These are phyloP conservation scores for Gambelia wislizenii DNA, from an alignment of 2,797 vertebrate species.

Conservation along the genomic window DNA sequence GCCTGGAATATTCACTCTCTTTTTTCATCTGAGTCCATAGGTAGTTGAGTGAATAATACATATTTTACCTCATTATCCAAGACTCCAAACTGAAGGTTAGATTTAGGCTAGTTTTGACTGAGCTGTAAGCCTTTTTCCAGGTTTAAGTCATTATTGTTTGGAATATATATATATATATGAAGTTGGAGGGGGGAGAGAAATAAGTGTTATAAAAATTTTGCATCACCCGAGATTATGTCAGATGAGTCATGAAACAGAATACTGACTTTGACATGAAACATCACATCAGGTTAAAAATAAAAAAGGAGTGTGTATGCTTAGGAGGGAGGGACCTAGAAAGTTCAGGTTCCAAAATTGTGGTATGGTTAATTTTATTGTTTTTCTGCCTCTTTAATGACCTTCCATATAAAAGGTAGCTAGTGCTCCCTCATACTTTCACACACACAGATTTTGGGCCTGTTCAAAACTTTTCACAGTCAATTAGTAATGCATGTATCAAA, in stretches of 20 bases:
- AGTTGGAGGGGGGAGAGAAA: constrained; percentile 42
- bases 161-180: background rate
- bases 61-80: constrained; percentile 62
- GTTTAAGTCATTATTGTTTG: constrained; percentile 63
- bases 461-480: constrained; percentile 79
- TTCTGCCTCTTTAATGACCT: constrained; percentile 63
- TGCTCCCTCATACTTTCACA: constrained; percentile 31
- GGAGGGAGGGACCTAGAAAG: constrained; percentile 14
- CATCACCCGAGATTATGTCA: constrained; percentile 54
- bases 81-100: constrained; percentile 60
- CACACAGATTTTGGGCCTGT: constrained; percentile 58
- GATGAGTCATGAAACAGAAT: constrained; percentile 60
- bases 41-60: constrained; percentile 47
- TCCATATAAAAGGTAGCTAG: constrained; percentile 74
- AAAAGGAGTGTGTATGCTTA: background rate
- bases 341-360: constrained; percentile 17
- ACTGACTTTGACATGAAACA: constrained; percentile 50
- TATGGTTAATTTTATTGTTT: constrained; percentile 55
- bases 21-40: constrained; percentile 55
- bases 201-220: constrained; percentile 51
- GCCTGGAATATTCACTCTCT: constrained; percentile 56
- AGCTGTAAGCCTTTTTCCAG: constrained; percentile 54
- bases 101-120: constrained; percentile 56
- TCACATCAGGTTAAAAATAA: constrained; percentile 45
- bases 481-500: constrained; percentile 77